A percentile compares a stretch with the other conserved stretches of the same genome.
These are phyloP conservation scores for Epirrhoe tristata DNA, from an alignment of 2,888 invertebrate species.

Conservation along the genomic window DNA sequence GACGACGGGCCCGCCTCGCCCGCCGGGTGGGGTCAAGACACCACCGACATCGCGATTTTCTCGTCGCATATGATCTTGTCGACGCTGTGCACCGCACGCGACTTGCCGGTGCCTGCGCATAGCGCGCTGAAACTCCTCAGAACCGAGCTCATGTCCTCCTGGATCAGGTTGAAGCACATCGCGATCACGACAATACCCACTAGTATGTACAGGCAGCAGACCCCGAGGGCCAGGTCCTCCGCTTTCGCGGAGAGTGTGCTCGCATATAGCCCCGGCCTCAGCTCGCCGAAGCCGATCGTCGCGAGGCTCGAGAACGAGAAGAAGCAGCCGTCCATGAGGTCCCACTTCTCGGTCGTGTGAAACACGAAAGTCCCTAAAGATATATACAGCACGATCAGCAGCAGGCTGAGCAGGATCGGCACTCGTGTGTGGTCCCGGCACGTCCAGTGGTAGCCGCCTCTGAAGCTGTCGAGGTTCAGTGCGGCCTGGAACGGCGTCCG, in stretches of 20 bases:
- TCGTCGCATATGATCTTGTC: conserved; percentile 79
- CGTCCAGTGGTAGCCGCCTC: conserved; percentile 71
- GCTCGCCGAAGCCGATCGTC: conserved; percentile 93
- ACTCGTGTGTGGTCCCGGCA: conserved; percentile 89
- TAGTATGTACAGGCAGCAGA: conserved; percentile 92
- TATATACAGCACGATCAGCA: conserved; percentile 94
- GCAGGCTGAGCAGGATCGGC: conserved; percentile 93
- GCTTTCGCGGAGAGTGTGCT: conserved; percentile 76
- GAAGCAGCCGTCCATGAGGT: conserved; percentile 93
- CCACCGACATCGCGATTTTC: conserved; percentile 79
- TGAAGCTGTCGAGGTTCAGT: conserved; percentile 71
- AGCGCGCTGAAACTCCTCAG: conserved; percentile 58
- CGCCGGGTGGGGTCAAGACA: conserved; percentile 85
- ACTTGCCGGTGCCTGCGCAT: conserved; percentile 60
- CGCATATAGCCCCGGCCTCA: conserved; percentile 88
- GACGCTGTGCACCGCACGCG: conserved; percentile 72
- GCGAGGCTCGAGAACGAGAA: conserved; percentile 92
- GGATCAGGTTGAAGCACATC: conserved; percentile 94
- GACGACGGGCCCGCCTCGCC: conserved; percentile 66
- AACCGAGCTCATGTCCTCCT: conserved; percentile 87
- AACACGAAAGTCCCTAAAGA: conserved; percentile 96
- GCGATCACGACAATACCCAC: conserved; percentile 94
- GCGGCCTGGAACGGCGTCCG: conserved; percentile 78
- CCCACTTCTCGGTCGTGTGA: conserved; percentile 96
- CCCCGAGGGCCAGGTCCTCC: conserved; percentile 89